Conservation (phyloP, 2,797 vertebrate species). For the Hippocampus kuda region DNA sequence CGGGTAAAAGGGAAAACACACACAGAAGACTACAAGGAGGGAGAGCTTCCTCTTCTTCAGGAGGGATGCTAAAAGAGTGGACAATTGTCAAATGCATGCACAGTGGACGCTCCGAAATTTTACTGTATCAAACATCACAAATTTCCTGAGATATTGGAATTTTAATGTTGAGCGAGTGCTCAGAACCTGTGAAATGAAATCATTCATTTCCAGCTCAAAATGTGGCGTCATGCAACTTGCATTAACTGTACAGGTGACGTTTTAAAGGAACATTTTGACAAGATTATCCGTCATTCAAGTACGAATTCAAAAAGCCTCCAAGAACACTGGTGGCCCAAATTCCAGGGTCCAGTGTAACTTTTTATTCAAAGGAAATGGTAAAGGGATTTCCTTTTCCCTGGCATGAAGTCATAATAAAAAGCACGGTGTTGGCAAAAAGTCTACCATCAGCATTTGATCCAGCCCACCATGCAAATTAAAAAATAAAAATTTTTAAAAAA, state of each 20-base stretch:
- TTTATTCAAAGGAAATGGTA: not conserved
- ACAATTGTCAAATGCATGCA: not conserved
- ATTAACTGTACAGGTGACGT: not conserved
- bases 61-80: not conserved
- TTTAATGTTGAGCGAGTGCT: not conserved
- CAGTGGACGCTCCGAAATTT: not conserved
- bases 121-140: not conserved
- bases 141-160: not conserved
- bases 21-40: not conserved
- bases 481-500: not conserved
- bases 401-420: not conserved
- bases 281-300: not conserved
- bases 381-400: not conserved
- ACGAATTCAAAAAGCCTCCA: not conserved
- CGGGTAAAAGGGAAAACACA: conserved; percentile 1
- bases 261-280: not conserved
- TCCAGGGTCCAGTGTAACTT: not conserved
- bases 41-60: not conserved
- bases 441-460: not conserved
- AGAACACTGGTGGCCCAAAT: not conserved
- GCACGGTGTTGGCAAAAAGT: not conserved
- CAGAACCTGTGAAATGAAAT: not conserved
- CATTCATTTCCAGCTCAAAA: not conserved
- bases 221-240: not conserved
- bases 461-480: not conserved